Conservation (phyloP, 2,797 vertebrate species). For the Chromis chromis region DNA sequence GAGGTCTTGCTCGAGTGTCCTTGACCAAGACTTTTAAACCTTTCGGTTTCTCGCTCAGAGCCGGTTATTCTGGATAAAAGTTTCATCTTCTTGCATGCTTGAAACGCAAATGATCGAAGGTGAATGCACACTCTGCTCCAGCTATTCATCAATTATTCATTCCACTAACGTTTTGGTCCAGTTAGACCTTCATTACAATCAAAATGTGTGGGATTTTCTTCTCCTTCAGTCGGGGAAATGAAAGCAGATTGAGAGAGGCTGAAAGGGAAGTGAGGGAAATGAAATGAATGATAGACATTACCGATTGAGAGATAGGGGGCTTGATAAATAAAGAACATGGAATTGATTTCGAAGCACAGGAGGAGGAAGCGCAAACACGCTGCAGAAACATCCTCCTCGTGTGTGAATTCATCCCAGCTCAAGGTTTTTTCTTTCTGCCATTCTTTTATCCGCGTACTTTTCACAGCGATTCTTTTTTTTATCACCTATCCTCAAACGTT, state of each 20-base stretch:
- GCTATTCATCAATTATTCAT: conserved; percentile 42
- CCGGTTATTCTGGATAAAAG: conserved; percentile 28
- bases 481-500: conserved; percentile 10
- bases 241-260: background rate
- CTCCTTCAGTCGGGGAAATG: background rate
- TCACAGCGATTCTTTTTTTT: conserved; percentile 33
- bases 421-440: conserved; percentile 3
- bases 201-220: conserved; percentile 29
- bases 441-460: conserved; percentile 15
- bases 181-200: conserved; percentile 23
- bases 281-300: conserved; percentile 1
- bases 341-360: conserved; percentile 8
- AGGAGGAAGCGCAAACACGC: conserved; percentile 10
- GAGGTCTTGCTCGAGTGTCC: conserved; percentile 21
- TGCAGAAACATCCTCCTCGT: conserved; percentile 25
- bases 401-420: conserved; percentile 14
- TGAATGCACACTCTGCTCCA: conserved; percentile 10
- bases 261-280: conserved; percentile 19
- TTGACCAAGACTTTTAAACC: conserved; percentile 31
- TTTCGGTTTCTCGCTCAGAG: conserved; percentile 4
- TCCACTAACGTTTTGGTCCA: conserved; percentile 17
- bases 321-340: conserved; percentile 15
- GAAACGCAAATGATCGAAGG: conserved; percentile 53
- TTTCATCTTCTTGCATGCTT: conserved; percentile 23
- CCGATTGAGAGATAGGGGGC: background rate